phyloP scores from a whole-genome alignment of 2,113 vertebrate genomes.

The Bubalus kerabau region DNA sequence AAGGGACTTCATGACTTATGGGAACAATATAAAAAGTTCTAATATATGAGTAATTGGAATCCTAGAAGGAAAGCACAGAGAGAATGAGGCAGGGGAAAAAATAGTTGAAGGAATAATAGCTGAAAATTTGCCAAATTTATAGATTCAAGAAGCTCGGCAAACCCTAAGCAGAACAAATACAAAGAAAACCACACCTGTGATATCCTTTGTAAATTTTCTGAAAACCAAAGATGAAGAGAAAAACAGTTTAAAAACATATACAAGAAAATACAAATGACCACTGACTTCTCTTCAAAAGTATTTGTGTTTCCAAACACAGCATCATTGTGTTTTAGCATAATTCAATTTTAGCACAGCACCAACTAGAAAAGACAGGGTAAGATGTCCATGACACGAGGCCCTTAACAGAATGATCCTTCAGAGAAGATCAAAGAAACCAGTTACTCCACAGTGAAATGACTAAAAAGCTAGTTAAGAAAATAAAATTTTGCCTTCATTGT shows the following conservation, averaged over 20 bases:
- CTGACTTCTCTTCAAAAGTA: neutral
- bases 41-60: neutral
- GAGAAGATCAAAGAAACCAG: slow-evolving; percentile 30
- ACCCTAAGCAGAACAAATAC: slow-evolving; percentile 33
- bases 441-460: neutral
- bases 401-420: neutral
- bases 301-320: neutral
- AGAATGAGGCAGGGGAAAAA: neutral
- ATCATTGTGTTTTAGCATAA: neutral
- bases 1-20: neutral
- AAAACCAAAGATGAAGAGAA: neutral
- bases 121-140: neutral
- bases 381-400: neutral
- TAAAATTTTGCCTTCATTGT: slow-evolving; percentile 45
- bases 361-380: neutral
- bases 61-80: neutral
- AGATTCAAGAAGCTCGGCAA: slow-evolving; percentile 9
- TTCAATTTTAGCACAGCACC: neutral
- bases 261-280: neutral
- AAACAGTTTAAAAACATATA: neutral
- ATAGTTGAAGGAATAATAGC: neutral
- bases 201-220: neutral
- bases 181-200: neutral
- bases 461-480: slow-evolving; percentile 57
- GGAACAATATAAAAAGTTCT: neutral